phyloP scores from a whole-genome alignment of 2,113 vertebrate species.

The Clarias macrocephalus region DNA sequence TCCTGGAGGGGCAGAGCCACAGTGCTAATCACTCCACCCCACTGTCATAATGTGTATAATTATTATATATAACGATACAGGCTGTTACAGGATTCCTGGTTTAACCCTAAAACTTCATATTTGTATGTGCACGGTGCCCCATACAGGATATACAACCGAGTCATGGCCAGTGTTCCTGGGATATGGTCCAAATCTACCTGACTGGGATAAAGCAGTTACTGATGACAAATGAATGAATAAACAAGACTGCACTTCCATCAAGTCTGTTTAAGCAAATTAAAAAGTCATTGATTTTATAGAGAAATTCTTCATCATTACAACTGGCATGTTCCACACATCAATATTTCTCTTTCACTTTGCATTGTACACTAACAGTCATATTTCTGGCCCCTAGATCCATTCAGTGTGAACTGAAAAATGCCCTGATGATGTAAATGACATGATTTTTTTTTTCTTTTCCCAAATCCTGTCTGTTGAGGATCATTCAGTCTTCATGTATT shows the following conservation, averaged over 20 bases:
- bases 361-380: not conserved
- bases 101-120: not conserved
- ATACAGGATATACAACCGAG: not conserved
- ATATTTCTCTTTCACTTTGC: not conserved
- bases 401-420: not conserved
- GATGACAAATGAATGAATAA: not conserved
- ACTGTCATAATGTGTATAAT: not conserved
- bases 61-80: not conserved
- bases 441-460: not conserved
- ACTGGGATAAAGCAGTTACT: not conserved
- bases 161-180: not conserved
- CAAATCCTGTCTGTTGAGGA: not conserved
- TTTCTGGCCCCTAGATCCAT: not conserved
- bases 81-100: not conserved
- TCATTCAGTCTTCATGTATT: not conserved
- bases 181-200: not conserved
- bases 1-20: too few relatives aligned
- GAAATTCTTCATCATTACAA: not conserved
- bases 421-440: not conserved
- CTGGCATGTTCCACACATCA: not conserved
- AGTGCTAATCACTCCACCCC: too few relatives aligned
- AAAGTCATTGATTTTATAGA: not conserved
- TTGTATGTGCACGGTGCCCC: not conserved
- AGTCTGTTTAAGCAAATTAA: not conserved
- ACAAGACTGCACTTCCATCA: not conserved